Evolutionary conservation across 2,797 vertebrate species (phyloP).

Genomic region (Benthosema pterotum): DNA sequence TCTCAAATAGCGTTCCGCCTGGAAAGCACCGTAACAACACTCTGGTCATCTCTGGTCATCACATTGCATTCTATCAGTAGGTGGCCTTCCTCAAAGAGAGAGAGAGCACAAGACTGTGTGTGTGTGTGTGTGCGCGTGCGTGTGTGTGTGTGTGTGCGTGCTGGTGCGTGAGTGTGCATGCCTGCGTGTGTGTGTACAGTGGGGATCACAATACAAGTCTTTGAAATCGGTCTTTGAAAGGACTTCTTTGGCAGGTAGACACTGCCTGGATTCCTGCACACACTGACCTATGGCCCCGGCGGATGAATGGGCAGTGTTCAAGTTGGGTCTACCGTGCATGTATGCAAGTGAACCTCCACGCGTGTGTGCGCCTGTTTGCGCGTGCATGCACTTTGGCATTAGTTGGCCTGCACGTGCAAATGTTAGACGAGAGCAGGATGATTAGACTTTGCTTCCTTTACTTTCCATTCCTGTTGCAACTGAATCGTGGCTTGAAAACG

Average conservation of each 20-base stretch:
- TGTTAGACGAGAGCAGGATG: too few relatives aligned
- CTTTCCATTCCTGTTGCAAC: not conserved
- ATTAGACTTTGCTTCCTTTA: too few relatives aligned
- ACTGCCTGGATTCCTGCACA: not conserved
- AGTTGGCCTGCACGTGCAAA: too few relatives aligned
- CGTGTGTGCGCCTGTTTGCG: not conserved
- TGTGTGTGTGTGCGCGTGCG: not conserved
- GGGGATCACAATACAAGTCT: not conserved
- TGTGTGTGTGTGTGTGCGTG: not conserved
- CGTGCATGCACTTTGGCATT: too few relatives aligned
- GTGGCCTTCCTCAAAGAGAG: too few relatives aligned
- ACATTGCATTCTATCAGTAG: too few relatives aligned
- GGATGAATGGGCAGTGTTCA: slow-evolving; percentile 1
- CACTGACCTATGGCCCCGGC: not conserved
- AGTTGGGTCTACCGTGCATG: not conserved
- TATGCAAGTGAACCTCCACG: not conserved
- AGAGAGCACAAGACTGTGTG: too few relatives aligned
- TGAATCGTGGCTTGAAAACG: not conserved
- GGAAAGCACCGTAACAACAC: not conserved
- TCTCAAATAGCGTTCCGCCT: slow-evolving; percentile 22
- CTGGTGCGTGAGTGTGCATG: not conserved
- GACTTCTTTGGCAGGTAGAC: not conserved
- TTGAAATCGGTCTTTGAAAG: not conserved
- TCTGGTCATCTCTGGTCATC: too few relatives aligned
- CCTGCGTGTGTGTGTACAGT: not conserved